Conservation (phyloP, 2,797 vertebrate genomes). For the Threskiornis aethiopicus region DNA sequence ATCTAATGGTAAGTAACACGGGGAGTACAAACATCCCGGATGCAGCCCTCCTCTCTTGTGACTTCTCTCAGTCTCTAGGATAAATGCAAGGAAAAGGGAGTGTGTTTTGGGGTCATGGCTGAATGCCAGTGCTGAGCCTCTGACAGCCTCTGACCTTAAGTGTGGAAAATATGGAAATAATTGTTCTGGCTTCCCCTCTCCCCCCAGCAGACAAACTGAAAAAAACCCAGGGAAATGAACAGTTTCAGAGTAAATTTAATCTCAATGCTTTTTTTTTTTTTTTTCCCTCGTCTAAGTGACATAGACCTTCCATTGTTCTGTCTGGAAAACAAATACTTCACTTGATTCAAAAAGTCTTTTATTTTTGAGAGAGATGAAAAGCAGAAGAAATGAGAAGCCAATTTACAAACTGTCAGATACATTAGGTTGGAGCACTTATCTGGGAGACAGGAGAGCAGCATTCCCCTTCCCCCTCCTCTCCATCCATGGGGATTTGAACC, state of each 20-base stretch:
- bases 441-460: background rate
- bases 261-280: rapidly evolving
- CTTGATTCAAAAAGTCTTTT: background rate
- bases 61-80: background rate
- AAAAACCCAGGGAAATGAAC: background rate
- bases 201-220: background rate
- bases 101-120: background rate
- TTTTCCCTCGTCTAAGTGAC: background rate
- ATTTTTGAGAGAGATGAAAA: background rate
- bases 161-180: background rate
- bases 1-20: background rate
- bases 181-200: background rate
- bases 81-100: background rate
- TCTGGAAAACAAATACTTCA: background rate
- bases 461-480: background rate
- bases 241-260: background rate
- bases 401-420: background rate
- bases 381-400: background rate
- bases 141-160: background rate
- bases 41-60: background rate
- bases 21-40: background rate
- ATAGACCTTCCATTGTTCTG: background rate
- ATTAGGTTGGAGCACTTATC: background rate
- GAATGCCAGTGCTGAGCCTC: background rate
- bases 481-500: background rate